Evolutionary conservation across 2,113 vertebrate genomes (phyloP), one percentile per base, ranked within the genome.

Genomic region (Melanerpes formicivorus): DNA sequence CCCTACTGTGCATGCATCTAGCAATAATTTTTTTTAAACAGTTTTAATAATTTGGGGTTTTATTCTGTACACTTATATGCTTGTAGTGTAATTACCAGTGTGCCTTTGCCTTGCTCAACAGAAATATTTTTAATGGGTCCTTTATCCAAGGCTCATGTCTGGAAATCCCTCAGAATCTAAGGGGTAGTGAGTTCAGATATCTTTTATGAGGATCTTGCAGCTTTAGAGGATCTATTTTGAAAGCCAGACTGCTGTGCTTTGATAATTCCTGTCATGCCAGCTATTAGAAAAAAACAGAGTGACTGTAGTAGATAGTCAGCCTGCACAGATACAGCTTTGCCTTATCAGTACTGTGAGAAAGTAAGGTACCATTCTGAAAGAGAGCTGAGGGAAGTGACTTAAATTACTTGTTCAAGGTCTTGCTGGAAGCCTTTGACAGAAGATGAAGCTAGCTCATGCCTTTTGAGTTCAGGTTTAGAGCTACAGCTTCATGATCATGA

Each of bases 211-310:
- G 59, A 63, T 6, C 4, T 4, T 52, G 30, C 18, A 23, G 32
- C 48, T 81, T 92, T 74, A 80, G n/a, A 82, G 32, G 18, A 17
- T 80, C 18, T 90, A 4, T 77, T 95, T 89, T 77, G 67, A 84
- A 92, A 92, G 40, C 10, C 3, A 5, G 14, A 84, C 46, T 73
- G 30, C 79, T 91, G n/a, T 80, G 81, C 87, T 88, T 93, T 93
- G 67, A 30, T 63, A 70, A n/a, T 50, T 50, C 56, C 27, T 79
- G 15, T 76, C 30, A 59, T 66, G 16, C 0, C 5, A 29, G 29
- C 23, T 84, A 46, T 63, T 66, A 82, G 37, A n/a, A 82, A 87
- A 88, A 90, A 66, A 72, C 12, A 73, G 46, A 62, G 50, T 65
- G 48, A 37, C 42, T 84, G 58, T 34, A 9, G 4, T 46, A 70